phyloP scores from a whole-genome alignment of 2,797 vertebrate genomes.

The Vultur gryphus region DNA sequence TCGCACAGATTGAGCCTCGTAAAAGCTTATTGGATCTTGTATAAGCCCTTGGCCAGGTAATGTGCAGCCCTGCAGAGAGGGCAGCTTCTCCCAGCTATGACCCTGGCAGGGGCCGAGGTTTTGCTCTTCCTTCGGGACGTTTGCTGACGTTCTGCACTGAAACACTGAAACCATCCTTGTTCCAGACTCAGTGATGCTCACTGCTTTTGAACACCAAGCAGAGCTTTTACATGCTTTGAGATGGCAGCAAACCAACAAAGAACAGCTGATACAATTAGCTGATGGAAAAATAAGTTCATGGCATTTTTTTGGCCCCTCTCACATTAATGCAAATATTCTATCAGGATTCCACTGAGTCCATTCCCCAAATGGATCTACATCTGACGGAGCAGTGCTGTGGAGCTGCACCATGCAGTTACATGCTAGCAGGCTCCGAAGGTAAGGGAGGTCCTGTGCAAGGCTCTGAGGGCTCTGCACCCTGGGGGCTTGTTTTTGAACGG shows the following conservation, averaged over 20 bases:
- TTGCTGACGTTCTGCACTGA: background rate
- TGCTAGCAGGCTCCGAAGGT: background rate
- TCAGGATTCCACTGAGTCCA: background rate
- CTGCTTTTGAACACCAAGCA: background rate
- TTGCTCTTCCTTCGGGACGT: background rate
- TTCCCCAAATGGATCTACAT: background rate
- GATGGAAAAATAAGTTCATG: background rate
- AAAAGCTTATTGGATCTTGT: background rate
- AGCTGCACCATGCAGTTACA: background rate
- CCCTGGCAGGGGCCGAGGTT: rapidly evolving
- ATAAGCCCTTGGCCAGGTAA: background rate
- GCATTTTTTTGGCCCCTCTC: background rate
- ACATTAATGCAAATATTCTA: background rate
- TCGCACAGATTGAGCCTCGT: rapidly evolving
- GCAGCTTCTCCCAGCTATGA: background rate
- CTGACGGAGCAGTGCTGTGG: background rate
- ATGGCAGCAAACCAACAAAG: background rate
- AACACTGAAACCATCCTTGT: background rate
- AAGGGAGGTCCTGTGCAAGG: background rate
- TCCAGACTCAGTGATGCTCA: background rate
- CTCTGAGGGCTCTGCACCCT: background rate
- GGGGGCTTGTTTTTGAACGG: background rate
- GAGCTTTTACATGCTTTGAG: background rate
- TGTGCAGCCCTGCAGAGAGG: background rate
- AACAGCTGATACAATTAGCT: background rate